Base-by-base conservation (phyloP, 2,113 vertebrate species). In the Cheirogaleus medius region DNA sequence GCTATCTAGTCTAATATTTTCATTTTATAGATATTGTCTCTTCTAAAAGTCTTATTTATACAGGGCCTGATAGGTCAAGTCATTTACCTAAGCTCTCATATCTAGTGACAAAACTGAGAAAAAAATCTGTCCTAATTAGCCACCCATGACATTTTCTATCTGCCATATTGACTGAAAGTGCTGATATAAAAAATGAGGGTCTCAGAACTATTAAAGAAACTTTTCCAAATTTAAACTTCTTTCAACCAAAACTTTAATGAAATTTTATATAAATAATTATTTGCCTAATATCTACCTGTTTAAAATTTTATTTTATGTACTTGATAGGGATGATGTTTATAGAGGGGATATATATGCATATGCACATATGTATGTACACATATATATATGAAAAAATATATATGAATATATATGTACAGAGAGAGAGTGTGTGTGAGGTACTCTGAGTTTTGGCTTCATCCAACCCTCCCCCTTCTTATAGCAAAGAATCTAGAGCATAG, bases 21-120 rank as follows among this genome's bases (percentile, higher is more conserved):
- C 42, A 71, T 95, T 96, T 91, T 87, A 82, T 56, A 91, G 73
- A n/a, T 42, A 44, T 83, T 84, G 25, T 11, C 34, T 83, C 66
- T 39, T 84, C 20, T 91, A 84, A 90, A 21, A 87, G 34, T 88
- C 12, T 94, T 47, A 84, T 80, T 76, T 80, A 47, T 74, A 94
- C n/a, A 92, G 7, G 4, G 3, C 13, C 23, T 47, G n/a, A 18
- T 54, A 93, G 56, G 69, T 42, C 49, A 91, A 63, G 8, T 68
- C 32, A 66, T 96, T 74, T 91, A 73, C 47, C 20, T 10, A n/a
- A 93, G 25, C 15, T 87, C 39, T 90, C 23, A 27, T 84, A n/a
- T 34, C 39, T 77, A 68, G 15, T 71, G 47, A 39, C 17, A 82
- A 37, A 95, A 69, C n/a, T 49, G 42, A 80, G 17, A 94, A 74